Percentiles rank a stretch among this genome's conserved stretches.
Evolutionary conservation across 2,113 vertebrate genomes (phyloP).

Genomic region (Thamnophis sirtalis): DNA sequence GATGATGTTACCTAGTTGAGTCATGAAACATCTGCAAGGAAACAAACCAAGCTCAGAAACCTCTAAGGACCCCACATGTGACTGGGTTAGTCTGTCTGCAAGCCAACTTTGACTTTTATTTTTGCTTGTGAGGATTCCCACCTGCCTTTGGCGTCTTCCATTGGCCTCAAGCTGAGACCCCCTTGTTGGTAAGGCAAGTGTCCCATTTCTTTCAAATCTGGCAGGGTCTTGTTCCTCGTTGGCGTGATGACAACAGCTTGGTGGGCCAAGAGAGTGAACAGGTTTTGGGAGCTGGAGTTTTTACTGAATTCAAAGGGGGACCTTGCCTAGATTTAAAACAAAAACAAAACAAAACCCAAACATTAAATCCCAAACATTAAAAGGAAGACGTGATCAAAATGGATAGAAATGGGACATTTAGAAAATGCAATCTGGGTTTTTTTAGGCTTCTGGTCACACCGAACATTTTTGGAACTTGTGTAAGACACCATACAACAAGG

Average conservation of each 20-base stretch:
- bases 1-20: not conserved
- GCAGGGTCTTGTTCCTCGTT: conserved; percentile 74
- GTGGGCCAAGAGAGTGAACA: conserved; percentile 85
- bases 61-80: not conserved
- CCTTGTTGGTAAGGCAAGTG: conserved; percentile 69
- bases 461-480: not conserved
- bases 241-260: conserved; percentile 78
- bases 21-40: no score
- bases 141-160: conserved; percentile 73
- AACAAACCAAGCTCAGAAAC: not conserved
- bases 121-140: not conserved
- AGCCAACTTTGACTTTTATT: not conserved
- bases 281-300: conserved; percentile 88
- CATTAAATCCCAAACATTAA: not conserved
- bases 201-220: conserved; percentile 76
- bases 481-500: not conserved
- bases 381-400: not conserved
- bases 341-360: no score
- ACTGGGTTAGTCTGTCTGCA: not conserved
- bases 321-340: conserved; percentile 65
- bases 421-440: not conserved
- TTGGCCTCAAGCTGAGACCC: conserved; percentile 60
- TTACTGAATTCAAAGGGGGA: conserved; percentile 88
- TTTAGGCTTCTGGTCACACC: not conserved
- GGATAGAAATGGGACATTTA: not conserved